phyloP scores from a whole-genome alignment of 2,797 vertebrate species.

The Cynopterus sphinx region DNA sequence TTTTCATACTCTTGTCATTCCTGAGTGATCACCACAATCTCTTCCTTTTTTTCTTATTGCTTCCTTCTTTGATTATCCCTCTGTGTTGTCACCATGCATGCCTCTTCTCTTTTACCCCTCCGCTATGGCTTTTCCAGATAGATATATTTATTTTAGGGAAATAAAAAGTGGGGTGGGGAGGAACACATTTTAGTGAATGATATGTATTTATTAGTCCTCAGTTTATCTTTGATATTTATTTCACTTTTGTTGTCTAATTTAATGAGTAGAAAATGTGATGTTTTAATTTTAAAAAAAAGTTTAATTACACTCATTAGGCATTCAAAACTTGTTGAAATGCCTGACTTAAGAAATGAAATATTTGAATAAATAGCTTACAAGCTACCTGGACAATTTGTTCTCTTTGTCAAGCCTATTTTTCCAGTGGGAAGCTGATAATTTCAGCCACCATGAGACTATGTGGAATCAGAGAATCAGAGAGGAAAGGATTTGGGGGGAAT shows the following conservation, averaged over 20 bases:
- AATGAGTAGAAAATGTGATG: background rate
- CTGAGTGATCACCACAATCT: background rate
- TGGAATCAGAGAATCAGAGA: fast-evolving
- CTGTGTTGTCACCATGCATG: background rate
- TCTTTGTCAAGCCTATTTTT: background rate
- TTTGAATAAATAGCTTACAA: background rate
- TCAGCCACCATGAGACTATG: fast-evolving
- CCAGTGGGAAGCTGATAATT: background rate
- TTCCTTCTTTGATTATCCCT: background rate
- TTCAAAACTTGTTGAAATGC: background rate
- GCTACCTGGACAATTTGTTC: too few species aligned
- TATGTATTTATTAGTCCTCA: background rate
- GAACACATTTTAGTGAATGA: background rate
- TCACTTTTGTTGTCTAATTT: background rate
- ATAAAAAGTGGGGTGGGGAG: background rate
- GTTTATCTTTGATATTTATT: background rate
- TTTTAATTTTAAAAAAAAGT: background rate
- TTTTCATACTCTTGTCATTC: background rate
- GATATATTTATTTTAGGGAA: background rate
- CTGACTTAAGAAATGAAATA: background rate
- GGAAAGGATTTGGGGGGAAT: too few species aligned
- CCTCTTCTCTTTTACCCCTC: background rate
- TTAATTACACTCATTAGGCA: background rate
- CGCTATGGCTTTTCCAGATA: background rate
- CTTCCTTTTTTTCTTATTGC: background rate